Conservation (phyloP, 2,113 vertebrate genomes). For the Anser brachyrhynchus region DNA sequence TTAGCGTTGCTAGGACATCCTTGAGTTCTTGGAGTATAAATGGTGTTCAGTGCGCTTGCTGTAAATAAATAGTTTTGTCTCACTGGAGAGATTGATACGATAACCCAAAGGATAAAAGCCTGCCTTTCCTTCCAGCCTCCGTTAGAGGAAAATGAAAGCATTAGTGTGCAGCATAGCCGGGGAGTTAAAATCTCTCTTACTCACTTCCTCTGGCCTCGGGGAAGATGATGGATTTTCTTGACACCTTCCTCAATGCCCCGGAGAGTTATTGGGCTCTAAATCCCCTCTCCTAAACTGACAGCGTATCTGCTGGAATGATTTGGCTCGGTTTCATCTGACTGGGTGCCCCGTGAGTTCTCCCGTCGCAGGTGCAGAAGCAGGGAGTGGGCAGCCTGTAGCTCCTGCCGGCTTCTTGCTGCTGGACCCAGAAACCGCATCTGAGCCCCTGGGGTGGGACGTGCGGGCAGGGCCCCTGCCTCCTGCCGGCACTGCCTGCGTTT, state of each 20-base stretch:
- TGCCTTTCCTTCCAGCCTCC: background rate
- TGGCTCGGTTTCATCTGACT: background rate
- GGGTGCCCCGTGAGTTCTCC: background rate
- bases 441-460: background rate
- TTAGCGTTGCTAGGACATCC: background rate
- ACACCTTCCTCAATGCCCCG: background rate
- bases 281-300: constrained; percentile 39
- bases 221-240: constrained; percentile 28
- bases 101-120: background rate
- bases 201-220: background rate
- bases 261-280: constrained; percentile 47
- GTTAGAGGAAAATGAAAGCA: background rate
- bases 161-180: background rate
- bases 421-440: background rate
- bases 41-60: background rate
- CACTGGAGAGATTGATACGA: constrained; percentile 16
- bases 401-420: background rate
- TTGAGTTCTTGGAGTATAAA: background rate
- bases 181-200: background rate
- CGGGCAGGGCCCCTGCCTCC: background rate
- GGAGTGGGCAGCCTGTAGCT: background rate
- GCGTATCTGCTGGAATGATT: background rate
- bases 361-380: background rate
- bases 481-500: background rate
- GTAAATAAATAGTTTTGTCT: constrained; percentile 64